These are phyloP conservation scores for Hermaeophaga mercurialis DNA, from an alignment of 2,888 invertebrate genomes.

Conservation along the genomic window DNA sequence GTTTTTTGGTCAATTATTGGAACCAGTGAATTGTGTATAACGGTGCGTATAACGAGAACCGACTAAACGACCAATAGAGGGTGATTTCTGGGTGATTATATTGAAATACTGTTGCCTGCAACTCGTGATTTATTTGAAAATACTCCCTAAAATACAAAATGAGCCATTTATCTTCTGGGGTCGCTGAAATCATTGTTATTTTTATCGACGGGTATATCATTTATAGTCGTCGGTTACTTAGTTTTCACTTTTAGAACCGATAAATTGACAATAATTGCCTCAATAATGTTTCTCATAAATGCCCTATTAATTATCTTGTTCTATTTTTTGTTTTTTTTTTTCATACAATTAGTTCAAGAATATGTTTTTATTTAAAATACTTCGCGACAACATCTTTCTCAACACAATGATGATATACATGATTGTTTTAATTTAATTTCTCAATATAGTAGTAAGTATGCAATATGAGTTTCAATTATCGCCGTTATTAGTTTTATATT, in stretches of 20 bases:
- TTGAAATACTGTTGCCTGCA: constrained; percentile 54
- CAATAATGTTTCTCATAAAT: too few relatives aligned
- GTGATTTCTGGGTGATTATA: constrained; percentile 50
- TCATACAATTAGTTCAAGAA: too few relatives aligned
- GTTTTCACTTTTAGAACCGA: constrained; percentile 3
- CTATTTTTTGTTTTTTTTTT: too few relatives aligned
- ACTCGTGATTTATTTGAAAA: constrained; percentile 47
- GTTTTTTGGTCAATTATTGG: constrained; percentile 53
- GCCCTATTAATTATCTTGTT: too few relatives aligned
- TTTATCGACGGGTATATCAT: constrained; percentile 38
- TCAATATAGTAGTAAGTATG: too few relatives aligned
- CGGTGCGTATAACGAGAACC: constrained; percentile 48
- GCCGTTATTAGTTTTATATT: too few relatives aligned
- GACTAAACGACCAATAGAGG: constrained; percentile 46
- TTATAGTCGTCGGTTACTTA: not conserved
- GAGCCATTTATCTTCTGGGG: constrained; percentile 44
- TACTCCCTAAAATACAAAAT: constrained; percentile 44
- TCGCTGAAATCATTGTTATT: constrained; percentile 45
- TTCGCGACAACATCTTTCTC: too few relatives aligned
- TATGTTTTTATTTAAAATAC: too few relatives aligned
- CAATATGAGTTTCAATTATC: too few relatives aligned
- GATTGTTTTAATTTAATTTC: too few relatives aligned
- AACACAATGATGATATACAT: too few relatives aligned
- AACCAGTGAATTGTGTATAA: constrained; percentile 51
- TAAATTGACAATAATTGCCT: too few relatives aligned